Conservation (phyloP, 1,140 invertebrate species). For the Catajapyx aquilonaris region DNA sequence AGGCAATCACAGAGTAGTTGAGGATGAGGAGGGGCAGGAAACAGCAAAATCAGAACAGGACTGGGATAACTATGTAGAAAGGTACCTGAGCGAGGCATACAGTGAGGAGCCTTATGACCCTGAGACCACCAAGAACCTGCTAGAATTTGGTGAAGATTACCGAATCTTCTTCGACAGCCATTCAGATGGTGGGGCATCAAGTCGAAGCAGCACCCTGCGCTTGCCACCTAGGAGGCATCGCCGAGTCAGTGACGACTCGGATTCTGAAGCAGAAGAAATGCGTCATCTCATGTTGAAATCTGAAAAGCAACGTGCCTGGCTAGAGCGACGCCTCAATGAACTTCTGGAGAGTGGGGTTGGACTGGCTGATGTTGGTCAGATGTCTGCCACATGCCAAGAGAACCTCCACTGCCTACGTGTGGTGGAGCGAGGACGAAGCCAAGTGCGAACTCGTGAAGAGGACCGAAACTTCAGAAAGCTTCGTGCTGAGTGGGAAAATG, state of each 20-base stretch:
- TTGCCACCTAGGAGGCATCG: background rate
- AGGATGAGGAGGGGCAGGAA: too few relatives aligned
- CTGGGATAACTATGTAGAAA: background rate
- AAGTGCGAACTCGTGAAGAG: too few relatives aligned
- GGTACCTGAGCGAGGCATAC: conserved; percentile 76
- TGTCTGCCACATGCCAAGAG: conserved; percentile 47
- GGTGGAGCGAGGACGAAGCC: too few relatives aligned
- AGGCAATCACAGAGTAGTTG: too few relatives aligned
- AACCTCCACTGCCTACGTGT: conserved; percentile 42
- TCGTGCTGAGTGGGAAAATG: too few relatives aligned
- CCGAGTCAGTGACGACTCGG: conserved; percentile 10
- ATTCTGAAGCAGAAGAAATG: conserved; percentile 11
- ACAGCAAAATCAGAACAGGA: too few relatives aligned
- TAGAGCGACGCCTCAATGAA: too few relatives aligned
- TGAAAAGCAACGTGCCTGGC: background rate
- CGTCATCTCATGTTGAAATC: conserved; percentile 6
- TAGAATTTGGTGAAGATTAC: conserved; percentile 82
- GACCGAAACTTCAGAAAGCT: too few relatives aligned
- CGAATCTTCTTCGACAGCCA: conserved; percentile 62
- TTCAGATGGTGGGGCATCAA: conserved; percentile 11
- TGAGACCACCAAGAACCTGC: conserved; percentile 50
- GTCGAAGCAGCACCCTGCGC: background rate
- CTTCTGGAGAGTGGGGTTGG: too few relatives aligned
- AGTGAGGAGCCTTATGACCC: conserved; percentile 67
- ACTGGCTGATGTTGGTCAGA: too few relatives aligned